phyloP scores from a whole-genome alignment of 2,888 invertebrate species.

The Ormyrus labotus region DNA sequence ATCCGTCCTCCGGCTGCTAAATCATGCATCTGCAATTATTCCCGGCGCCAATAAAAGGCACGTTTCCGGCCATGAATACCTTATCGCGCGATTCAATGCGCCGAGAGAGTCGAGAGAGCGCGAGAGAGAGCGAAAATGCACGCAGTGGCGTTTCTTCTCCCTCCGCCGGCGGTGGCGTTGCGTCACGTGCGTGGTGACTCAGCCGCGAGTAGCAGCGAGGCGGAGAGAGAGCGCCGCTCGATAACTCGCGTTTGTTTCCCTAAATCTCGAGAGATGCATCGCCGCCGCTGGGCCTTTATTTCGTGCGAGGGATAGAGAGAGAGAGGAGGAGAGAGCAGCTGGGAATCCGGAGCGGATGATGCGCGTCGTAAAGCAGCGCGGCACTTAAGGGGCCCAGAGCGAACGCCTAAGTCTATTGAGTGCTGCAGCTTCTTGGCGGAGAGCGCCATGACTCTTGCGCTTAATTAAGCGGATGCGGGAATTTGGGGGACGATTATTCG shows the following conservation, averaged over 20 bases:
- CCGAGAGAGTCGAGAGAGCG: background rate
- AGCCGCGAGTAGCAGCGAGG: conserved; percentile 10
- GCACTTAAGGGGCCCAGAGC: no score
- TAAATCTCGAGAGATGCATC: conserved; percentile 25
- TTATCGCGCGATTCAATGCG: conserved; percentile 38
- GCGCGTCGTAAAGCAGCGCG: no score
- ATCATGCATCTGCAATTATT: conserved; percentile 41
- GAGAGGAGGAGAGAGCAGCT: conserved; percentile 20
- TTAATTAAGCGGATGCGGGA: no score
- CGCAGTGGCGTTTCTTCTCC: background rate
- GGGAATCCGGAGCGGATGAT: conserved; percentile 31
- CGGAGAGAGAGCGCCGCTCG: background rate
- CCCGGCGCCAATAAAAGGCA: background rate
- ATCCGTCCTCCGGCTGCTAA: conserved; percentile 6
- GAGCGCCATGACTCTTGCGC: no score
- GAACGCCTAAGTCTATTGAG: no score
- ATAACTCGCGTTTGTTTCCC: conserved; percentile 3
- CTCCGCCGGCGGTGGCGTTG: background rate
- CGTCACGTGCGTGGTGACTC: conserved; percentile 33
- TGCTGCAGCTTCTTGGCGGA: no score
- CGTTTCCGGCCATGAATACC: conserved; percentile 40
- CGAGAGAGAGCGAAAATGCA: no score
- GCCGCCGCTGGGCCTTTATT: conserved; percentile 2
- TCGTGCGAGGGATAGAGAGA: no score
- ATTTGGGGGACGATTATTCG: no score